These are phyloP conservation scores for Drosophila sproati DNA, from an alignment of 1,140 invertebrate species.

Conservation along the genomic window DNA sequence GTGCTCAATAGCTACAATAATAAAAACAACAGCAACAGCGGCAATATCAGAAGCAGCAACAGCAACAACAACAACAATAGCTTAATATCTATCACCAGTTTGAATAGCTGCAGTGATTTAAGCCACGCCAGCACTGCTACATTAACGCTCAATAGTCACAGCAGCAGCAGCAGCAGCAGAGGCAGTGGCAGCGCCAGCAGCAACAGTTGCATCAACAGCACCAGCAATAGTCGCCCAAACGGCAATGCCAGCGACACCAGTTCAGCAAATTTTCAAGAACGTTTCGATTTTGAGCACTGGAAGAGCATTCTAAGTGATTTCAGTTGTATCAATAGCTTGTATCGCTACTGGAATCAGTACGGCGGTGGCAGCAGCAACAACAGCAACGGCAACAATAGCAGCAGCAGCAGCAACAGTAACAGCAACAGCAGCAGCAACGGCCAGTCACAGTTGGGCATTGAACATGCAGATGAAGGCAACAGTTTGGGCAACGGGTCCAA, in stretches of 20 bases:
- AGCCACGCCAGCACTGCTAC: conserved; percentile 64
- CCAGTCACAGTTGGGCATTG: conserved; percentile 29
- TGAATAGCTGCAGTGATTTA: conserved; percentile 66
- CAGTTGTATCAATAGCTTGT: conserved; percentile 76
- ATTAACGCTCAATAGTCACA: conserved; percentile 36
- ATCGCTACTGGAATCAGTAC: conserved; percentile 78
- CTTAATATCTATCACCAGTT: conserved; percentile 67
- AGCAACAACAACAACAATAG: conserved; percentile 61
- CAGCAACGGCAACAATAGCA: conserved; percentile 4
- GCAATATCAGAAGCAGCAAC: conserved; percentile 25
- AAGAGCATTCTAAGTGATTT: conserved; percentile 77
- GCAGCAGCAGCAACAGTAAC: conserved; percentile 5
- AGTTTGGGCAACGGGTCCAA: conserved; percentile 55
- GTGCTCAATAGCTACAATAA: conserved; percentile 57
- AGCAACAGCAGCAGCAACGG: conserved; percentile 5
- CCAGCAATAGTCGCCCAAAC: conserved; percentile 24
- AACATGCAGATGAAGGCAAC: conserved; percentile 55
- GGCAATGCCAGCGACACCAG: conserved; percentile 70
- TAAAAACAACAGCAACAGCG: conserved; percentile 39
- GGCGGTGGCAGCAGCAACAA: conserved; percentile 29
- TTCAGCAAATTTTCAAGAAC: conserved; percentile 79
- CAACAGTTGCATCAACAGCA: conserved; percentile 21
- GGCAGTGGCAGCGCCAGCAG: conserved; percentile 22
- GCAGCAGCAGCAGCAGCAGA: conserved; percentile 18
- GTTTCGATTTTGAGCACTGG: conserved; percentile 77